Percentiles rank a stretch among this genome's conserved stretches.
These are phyloP conservation scores for Sitobion miscanthi DNA, from an alignment of 1,140 invertebrate genomes.

Conservation along the genomic window DNA sequence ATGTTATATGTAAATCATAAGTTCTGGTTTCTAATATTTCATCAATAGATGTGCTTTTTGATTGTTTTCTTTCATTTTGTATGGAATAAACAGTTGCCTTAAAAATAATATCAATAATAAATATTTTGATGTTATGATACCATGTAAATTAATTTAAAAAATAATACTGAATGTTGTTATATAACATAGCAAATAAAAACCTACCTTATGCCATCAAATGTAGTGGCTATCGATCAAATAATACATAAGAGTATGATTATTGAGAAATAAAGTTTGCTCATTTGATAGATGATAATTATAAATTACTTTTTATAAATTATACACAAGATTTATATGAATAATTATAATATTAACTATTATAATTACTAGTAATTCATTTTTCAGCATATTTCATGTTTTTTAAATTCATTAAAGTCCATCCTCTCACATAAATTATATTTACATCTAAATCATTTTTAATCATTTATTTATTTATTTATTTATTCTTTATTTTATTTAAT, in stretches of 20 bases:
- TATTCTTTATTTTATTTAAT: background rate
- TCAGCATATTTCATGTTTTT: background rate
- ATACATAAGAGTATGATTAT: background rate
- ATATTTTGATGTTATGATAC: background rate
- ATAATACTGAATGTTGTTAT: too few species aligned
- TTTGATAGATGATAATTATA: background rate
- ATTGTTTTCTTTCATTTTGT: background rate
- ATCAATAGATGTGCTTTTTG: constrained; percentile 60
- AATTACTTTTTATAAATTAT: too few species aligned
- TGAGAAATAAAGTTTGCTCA: background rate
- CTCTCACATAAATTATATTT: background rate
- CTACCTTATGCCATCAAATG: background rate
- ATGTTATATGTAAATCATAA: constrained; percentile 98
- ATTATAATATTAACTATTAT: background rate
- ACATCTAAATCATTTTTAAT: background rate
- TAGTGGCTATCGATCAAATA: background rate
- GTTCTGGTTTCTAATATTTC: constrained; percentile 94
- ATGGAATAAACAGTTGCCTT: background rate
- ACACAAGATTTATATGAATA: background rate
- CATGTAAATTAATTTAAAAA: background rate
- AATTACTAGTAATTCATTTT: background rate
- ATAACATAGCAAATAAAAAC: too few species aligned
- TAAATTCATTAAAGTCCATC: background rate
- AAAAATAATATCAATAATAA: background rate
- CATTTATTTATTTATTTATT: too few species aligned